phyloP scores from a whole-genome alignment of 2,888 invertebrate species.

The Oscheius sp. region DNA sequence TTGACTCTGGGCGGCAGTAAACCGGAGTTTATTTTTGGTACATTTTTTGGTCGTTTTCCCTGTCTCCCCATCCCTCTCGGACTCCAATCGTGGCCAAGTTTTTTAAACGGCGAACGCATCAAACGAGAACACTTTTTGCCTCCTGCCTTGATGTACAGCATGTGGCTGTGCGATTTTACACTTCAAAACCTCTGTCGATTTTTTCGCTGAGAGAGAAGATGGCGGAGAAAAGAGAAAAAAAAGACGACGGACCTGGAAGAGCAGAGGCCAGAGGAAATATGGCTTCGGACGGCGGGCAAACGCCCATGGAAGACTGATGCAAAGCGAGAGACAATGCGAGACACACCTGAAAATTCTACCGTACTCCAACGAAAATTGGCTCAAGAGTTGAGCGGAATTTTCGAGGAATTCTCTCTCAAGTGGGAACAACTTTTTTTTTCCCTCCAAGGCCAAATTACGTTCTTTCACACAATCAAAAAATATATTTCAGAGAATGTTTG shows the following conservation, averaged over 20 bases:
- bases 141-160: slow-evolving; percentile 4
- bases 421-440: too few relatives aligned
- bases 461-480: too few relatives aligned
- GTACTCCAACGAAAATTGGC: too few relatives aligned
- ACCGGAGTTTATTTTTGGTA: background rate
- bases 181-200: background rate
- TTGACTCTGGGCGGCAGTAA: background rate
- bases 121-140: background rate
- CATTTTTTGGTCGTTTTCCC: too few relatives aligned
- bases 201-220: background rate
- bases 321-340: slow-evolving; percentile 56
- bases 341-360: slow-evolving; percentile 45
- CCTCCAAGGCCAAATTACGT: too few relatives aligned
- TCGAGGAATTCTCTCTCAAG: too few relatives aligned
- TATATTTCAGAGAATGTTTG: too few relatives aligned
- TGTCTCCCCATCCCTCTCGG: too few relatives aligned
- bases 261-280: slow-evolving; percentile 61
- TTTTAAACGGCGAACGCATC: background rate
- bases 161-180: slow-evolving; percentile 9
- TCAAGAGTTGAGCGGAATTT: too few relatives aligned
- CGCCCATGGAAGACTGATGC: slow-evolving; percentile 61
- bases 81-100: too few relatives aligned
- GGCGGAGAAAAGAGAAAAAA: background rate
- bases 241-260: slow-evolving; percentile 52
- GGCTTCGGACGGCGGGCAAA: slow-evolving; percentile 61